Evolutionary conservation across 2,888 invertebrate genomes (phyloP), one percentile per base, ranked within the genome.

Genomic region (Eristalis arbustorum): DNA sequence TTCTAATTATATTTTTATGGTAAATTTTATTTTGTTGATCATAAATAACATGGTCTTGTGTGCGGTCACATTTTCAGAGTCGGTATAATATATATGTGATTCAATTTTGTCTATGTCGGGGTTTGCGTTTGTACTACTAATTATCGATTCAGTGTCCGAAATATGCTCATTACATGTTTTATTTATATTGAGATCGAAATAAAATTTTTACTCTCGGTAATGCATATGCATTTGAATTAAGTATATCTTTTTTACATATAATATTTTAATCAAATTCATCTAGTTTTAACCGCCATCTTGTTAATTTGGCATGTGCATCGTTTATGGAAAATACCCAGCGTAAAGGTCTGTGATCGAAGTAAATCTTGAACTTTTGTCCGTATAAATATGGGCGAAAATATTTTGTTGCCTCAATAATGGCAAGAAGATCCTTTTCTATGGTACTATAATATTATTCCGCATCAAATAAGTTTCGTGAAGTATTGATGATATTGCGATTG

Each of bases 301-400:
- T 90, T 10, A 92, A 82, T 84, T 91, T 89, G 0, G 91, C 90
- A 34, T 82, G 82, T 8, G 91, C 91, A 10, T 92, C 91, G 88
- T 92, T 92, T 0, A 92, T 61, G 0, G 88, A 90, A 89, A 91
- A 90, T 0, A 92, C 66, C 91, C 91, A 92, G 2, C 88, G 89
- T 3, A 92, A 77, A 1, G 92, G 91, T 73, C 90, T 88, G 77
- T 93, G 92, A 71, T 93, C 92, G 0, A 92, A 92, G 6, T 91
- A 89, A 0, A 93, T 91, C 0, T 79, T 90, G 40, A 93, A 92
- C 74, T 90, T 90, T 40, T 88, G 85, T 4, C 91, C 91, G 42
- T 90, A 91, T 3, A 92, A 28, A 61, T 91, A 92, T 1, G 91
- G 91, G 31, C 91, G 62, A 57, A 28, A 4, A 28, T 28, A 92